Evolutionary conservation across 2,888 invertebrate species (phyloP), one percentile per base, ranked within the genome.

Genomic region (Leucozona laternaria): DNA sequence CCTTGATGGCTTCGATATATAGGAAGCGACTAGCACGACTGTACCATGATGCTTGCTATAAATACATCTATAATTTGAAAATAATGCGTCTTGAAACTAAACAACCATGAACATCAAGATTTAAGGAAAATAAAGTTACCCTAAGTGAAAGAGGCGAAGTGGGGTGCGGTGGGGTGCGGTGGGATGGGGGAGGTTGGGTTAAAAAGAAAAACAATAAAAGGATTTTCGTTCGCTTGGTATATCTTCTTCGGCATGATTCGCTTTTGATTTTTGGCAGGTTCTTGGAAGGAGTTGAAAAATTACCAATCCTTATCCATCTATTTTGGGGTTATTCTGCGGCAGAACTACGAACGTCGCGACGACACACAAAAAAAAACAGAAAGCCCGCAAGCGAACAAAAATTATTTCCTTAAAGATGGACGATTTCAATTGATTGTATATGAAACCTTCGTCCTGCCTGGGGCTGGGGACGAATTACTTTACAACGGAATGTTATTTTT

Each of bases 401-500:
- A 76, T 70, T 45, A 53, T 70, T 80, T 76, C 66, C 62, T 72
- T 62, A 45, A 57, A 58, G 34, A 58, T n/a, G 71, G 53, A 25
- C 66, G 55, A 73, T 62, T 83, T 83, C 53, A 79, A 79, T 62
- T 60, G 37, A 62, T 53, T n/a, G 5, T 43, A 37, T 22, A 20
- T 40, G 40, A 40, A 22, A n/a, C 31, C 28, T 57, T 37, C 34
- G 11, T 66, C 43, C 22, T 75, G 37, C 4, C 4, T 11, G 2
- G 5, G 45, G 62, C 53, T 62, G 62, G 73, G 79, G 73, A 62
- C 68, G 81, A 78, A 86, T 81, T 78, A 81, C 80, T 81, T 81
- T 78, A 81, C 80, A 78, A 73, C 73, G 77, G 81, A 81, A 85
- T 81, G 85, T 86, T 81, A 70, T 86, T 86, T 86, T 86, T 78